Evolutionary conservation across 2,797 vertebrate genomes (phyloP).

Genomic region (Liasis olivaceus): DNA sequence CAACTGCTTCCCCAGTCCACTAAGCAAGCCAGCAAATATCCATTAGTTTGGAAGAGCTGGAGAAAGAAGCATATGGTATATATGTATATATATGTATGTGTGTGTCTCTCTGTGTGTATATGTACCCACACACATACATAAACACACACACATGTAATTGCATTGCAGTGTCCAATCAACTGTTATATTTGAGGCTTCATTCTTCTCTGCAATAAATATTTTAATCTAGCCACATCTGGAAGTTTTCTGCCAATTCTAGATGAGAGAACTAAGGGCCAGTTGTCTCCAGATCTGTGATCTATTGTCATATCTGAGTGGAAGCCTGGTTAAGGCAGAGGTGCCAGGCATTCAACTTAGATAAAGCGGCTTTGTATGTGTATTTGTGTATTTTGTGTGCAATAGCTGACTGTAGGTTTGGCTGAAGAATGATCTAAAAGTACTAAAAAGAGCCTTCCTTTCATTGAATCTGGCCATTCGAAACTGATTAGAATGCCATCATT

Average conservation of each 20-base stretch:
- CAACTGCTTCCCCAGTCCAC: neutral
- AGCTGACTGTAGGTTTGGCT: neutral
- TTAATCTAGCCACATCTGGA: neutral
- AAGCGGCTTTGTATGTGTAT: neutral
- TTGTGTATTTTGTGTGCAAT: neutral
- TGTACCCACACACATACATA: neutral
- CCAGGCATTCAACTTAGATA: neutral
- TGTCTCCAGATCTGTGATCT: neutral
- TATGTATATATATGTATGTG: neutral
- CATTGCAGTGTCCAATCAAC: neutral
- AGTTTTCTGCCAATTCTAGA: neutral
- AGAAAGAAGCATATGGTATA: neutral
- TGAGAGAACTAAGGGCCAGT: neutral
- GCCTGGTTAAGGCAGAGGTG: neutral
- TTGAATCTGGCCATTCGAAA: neutral
- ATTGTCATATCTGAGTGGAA: neutral
- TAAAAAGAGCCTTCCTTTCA: neutral
- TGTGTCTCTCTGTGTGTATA: neutral
- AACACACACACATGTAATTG: neutral
- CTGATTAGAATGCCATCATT: neutral
- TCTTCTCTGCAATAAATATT: neutral
- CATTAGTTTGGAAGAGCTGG: neutral
- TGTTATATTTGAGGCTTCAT: neutral
- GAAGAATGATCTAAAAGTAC: neutral
- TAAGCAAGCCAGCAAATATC: neutral